Conservation (phyloP, 2,113 vertebrate species). For the Chloebia gouldiae region DNA sequence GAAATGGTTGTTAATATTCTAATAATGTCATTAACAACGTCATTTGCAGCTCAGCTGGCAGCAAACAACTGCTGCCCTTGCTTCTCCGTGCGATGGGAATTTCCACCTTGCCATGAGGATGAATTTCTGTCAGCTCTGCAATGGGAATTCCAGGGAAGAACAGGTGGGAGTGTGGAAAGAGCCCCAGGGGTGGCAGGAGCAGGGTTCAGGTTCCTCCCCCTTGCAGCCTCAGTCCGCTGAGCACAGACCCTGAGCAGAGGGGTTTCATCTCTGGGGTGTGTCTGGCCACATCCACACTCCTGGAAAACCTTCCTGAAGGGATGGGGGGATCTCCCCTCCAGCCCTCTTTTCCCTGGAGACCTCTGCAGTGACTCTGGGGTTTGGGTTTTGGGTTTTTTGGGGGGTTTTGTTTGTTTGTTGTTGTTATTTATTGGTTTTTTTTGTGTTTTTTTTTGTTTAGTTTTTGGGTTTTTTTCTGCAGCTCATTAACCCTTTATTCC, state of each 20-base stretch:
- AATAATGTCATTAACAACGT: not conserved
- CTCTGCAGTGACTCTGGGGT: not conserved
- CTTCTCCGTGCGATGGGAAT: not conserved
- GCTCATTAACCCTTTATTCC: not conserved
- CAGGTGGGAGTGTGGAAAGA: not conserved
- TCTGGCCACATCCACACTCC: not conserved
- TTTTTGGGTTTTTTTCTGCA: not conserved
- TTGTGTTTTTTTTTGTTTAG: no score
- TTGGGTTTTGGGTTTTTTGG: no score
- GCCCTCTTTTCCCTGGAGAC: not conserved
- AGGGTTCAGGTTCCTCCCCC: not conserved
- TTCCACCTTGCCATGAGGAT: not conserved
- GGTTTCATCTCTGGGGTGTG: not conserved
- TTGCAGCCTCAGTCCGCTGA: not conserved
- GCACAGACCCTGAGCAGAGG: not conserved
- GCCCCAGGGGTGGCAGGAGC: not conserved
- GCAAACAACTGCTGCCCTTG: not conserved
- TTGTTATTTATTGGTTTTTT: no score
- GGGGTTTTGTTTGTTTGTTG: no score
- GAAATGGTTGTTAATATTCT: not conserved
- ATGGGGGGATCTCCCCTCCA: not conserved
- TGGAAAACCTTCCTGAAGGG: not conserved
- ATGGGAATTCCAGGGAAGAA: not conserved
- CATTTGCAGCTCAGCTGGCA: conserved; percentile 25
- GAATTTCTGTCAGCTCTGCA: not conserved